phyloP scores from a whole-genome alignment of 1,140 invertebrate genomes.

The Achroia grisella region DNA sequence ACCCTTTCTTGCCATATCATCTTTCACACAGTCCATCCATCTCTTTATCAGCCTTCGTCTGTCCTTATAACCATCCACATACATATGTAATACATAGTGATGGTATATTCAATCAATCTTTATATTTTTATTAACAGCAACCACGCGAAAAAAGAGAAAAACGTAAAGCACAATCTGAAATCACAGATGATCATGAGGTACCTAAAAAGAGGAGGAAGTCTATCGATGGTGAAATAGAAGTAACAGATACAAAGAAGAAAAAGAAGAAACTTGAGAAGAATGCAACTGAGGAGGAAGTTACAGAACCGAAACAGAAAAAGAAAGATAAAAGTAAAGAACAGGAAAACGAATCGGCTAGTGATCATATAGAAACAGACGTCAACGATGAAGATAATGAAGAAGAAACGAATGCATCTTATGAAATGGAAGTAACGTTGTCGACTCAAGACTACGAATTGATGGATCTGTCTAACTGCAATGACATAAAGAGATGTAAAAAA shows the following conservation, averaged over 20 bases:
- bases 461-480: constrained; percentile 40
- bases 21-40: no score
- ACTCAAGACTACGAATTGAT: constrained; percentile 38
- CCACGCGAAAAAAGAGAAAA: background rate
- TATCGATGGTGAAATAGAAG: no score
- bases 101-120: no score
- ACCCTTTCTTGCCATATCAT: no score
- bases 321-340: constrained; percentile 18
- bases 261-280: constrained; percentile 18
- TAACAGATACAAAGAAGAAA: constrained; percentile 10
- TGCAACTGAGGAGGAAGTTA: constrained; percentile 2
- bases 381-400: constrained; percentile 22
- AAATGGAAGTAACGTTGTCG: constrained; percentile 27
- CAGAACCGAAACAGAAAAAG: constrained; percentile 5
- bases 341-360: constrained; percentile 30
- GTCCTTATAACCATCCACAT: no score
- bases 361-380: constrained; percentile 49
- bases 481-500: constrained; percentile 37
- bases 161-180: background rate
- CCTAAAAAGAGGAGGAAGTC: background rate
- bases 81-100: no score
- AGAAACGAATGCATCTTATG: constrained; percentile 11
- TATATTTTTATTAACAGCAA: no score
- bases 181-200: background rate
- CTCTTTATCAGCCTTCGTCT: no score